Base-by-base conservation (phyloP, 2,888 invertebrate species). In the Pogonocherus hispidulus region DNA sequence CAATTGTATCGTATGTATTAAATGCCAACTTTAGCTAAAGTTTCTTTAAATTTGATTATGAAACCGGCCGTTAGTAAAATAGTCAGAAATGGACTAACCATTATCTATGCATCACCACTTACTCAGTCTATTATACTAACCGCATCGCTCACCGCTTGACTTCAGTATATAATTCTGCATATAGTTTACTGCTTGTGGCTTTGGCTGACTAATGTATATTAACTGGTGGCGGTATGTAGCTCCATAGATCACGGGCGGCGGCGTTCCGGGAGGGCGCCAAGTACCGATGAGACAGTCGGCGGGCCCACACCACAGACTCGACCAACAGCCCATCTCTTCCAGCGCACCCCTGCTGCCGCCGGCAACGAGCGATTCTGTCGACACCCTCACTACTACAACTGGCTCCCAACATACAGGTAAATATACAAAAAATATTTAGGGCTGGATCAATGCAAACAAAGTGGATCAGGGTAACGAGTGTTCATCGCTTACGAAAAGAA, bases 371-470 rank as follows among this genome's bases (percentile, higher is more conserved):
- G 83, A 82, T 70, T 83, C 83, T 73, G 79, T 81, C 75, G 83
- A 83, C 77, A 83, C 83, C 71, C 82, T 83, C 71, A 82, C 81
- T 73, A 81, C 83, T 73, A 81, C 82, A 73, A 82, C 83, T 76
- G 83, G 82, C 76, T 84, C 83, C 73, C 83, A 82, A 79, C 80
- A 82, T 79, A 84, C 83, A 83, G 83, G 84, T 84, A 81, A 76
- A 49, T 67, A 49, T 63, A 5, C 8, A 32, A 41, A 41, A 41
- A 41, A 14, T 27, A 27, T 27, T 27, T 27, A n/a, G n/a, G n/a
- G n/a, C n/a, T n/a, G n/a, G n/a, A n/a, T n/a, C n/a, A n/a, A n/a
- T n/a, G n/a, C n/a, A n/a, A n/a, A n/a, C n/a, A n/a, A n/a, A n/a
- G n/a, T n/a, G n/a, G n/a, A n/a, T n/a, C n/a, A n/a, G n/a, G n/a